Percentiles rank a stretch among this genome's conserved stretches.
These are phyloP conservation scores for Stomatorhinus walkeri DNA, from an alignment of 2,797 vertebrate species.

Conservation along the genomic window DNA sequence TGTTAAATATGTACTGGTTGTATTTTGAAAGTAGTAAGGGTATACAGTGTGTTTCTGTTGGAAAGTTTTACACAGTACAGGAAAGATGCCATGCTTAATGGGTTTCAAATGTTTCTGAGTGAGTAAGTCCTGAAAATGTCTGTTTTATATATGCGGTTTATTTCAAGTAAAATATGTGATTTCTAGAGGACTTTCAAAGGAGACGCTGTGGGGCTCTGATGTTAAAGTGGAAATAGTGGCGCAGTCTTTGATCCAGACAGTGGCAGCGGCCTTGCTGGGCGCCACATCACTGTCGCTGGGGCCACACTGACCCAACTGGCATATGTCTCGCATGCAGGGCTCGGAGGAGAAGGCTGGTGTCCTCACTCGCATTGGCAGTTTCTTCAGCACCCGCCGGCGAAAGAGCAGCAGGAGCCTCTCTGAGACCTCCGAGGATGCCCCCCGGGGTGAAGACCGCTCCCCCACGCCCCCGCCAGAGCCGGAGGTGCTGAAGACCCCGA, in stretches of 20 bases:
- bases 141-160: background rate
- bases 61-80: background rate
- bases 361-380: conserved; percentile 49
- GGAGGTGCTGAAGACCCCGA: conserved; percentile 35
- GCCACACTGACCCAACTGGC: background rate
- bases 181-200: background rate
- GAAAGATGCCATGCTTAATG: background rate
- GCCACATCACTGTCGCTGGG: conserved; percentile 12
- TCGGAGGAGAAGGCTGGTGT: conserved; percentile 54
- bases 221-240: background rate
- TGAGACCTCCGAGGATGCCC: conserved; percentile 26
- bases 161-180: background rate
- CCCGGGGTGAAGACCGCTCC: background rate
- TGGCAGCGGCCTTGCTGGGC: background rate
- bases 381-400: conserved; percentile 50
- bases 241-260: conserved; percentile 1
- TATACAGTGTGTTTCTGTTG: background rate
- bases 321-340: conserved; percentile 31
- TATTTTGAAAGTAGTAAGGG: background rate
- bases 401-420: conserved; percentile 45
- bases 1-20: background rate
- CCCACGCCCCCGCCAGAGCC: conserved; percentile 14
- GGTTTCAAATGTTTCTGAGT: background rate
- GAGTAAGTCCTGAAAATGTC: background rate
- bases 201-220: background rate